phyloP scores from a whole-genome alignment of 2,888 invertebrate species.

The Patella ulyssiponensis region DNA sequence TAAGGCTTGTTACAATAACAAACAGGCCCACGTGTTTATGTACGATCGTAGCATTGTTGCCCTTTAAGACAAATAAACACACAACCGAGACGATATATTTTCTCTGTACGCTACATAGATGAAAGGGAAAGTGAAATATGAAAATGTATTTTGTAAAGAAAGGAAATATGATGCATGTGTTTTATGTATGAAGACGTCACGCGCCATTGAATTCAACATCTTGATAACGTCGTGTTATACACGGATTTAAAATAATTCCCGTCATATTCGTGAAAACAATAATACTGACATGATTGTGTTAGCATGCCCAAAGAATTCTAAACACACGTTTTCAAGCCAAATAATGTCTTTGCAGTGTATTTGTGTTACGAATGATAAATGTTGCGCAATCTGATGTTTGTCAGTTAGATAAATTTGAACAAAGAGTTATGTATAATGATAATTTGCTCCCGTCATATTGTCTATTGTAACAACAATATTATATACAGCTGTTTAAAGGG shows the following conservation, averaged over 20 bases:
- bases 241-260: constrained; percentile 2
- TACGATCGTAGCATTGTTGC: neutral
- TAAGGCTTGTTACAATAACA: neutral
- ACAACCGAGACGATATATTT: neutral
- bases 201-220: constrained; percentile 4
- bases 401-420: neutral
- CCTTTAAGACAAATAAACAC: neutral
- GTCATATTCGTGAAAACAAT: constrained; percentile 1
- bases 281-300: neutral
- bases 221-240: neutral
- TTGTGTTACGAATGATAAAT: neutral
- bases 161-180: constrained; percentile 8
- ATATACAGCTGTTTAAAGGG: too few relatives aligned
- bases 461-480: neutral
- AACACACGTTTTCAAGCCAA: constrained; percentile 7
- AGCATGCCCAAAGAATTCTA: neutral
- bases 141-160: neutral
- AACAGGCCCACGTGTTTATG: neutral
- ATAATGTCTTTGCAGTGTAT: constrained; percentile 7
- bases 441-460: neutral
- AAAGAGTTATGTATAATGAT: constrained; percentile 1
- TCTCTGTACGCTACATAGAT: neutral
- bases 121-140: neutral
- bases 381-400: neutral
- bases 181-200: constrained; percentile 5